A percentile compares a stretch with the other conserved stretches of the same genome.
Conservation (phyloP, 1,140 invertebrate genomes). For the Drosophila simulans region DNA sequence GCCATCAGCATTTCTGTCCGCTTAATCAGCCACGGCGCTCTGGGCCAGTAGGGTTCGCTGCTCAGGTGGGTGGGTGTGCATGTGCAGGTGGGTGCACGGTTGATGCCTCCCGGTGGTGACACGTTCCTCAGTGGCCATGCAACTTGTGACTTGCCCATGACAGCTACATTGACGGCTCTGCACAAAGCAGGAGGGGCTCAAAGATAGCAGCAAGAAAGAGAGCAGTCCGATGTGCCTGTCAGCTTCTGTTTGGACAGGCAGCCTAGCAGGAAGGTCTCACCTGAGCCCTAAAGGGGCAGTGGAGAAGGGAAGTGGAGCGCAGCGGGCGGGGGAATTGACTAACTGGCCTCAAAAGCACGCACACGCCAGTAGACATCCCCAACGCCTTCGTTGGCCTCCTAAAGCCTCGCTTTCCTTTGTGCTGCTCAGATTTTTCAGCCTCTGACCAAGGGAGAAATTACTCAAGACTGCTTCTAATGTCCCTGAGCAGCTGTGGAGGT, state of each 20-base stretch:
- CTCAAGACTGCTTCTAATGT: neutral
- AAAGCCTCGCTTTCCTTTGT: neutral
- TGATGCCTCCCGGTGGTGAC: slow-evolving; percentile 3
- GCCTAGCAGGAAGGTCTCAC: slow-evolving; percentile 24
- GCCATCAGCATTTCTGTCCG: slow-evolving; percentile 27
- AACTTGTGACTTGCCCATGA: slow-evolving; percentile 37
- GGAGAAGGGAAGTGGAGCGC: neutral
- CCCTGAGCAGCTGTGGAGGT: slow-evolving; percentile 12
- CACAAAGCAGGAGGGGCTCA: slow-evolving; percentile 14
- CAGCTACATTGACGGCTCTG: slow-evolving; percentile 30
- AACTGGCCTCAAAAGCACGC: slow-evolving; percentile 23
- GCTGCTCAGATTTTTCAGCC: slow-evolving; percentile 26
- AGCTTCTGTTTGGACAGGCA: slow-evolving; percentile 1
- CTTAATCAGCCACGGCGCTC: slow-evolving; percentile 26
- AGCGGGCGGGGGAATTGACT: slow-evolving; percentile 5
- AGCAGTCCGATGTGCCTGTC: slow-evolving; percentile 5
- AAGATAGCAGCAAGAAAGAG: slow-evolving; percentile 9
- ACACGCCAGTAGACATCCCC: neutral
- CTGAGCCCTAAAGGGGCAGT: slow-evolving; percentile 8
- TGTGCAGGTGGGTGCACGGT: neutral
- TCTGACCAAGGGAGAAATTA: slow-evolving; percentile 8
- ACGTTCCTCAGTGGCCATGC: slow-evolving; percentile 11
- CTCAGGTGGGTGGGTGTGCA: neutral
- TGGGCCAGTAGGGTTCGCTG: neutral
- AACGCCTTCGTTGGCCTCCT: neutral